Evolutionary conservation across 2,888 invertebrate species (phyloP).

Genomic region (Agriopis leucophaearia): DNA sequence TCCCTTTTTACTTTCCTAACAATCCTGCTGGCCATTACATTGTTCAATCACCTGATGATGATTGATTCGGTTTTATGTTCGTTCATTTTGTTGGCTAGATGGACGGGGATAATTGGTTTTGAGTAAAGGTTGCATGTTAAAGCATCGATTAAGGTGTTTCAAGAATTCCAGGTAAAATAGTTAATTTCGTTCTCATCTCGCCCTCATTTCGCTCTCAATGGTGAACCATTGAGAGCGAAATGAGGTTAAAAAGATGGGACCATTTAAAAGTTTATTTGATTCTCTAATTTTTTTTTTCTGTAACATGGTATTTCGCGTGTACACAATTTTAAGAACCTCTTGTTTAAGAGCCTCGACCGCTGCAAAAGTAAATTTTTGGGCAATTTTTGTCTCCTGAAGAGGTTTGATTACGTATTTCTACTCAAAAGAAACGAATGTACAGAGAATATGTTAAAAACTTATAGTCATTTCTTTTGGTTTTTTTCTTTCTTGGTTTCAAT

Average conservation of each 20-base stretch:
- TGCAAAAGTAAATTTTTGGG: too few relatives aligned
- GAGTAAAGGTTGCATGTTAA: conserved; percentile 36
- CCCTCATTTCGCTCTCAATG: too few relatives aligned
- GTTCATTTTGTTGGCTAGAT: conserved; percentile 48
- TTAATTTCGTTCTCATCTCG: too few relatives aligned
- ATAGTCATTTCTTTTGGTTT: too few relatives aligned
- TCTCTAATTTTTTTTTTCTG: not conserved
- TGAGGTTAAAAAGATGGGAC: conserved; percentile 5
- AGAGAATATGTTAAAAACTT: too few relatives aligned
- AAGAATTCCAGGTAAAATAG: conserved; percentile 55
- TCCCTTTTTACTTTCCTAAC: conserved; percentile 91
- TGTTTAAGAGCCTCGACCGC: too few relatives aligned
- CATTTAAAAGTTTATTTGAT: conserved; percentile 22
- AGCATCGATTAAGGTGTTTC: conserved; percentile 49
- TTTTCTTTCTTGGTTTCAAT: too few relatives aligned
- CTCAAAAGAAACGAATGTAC: too few relatives aligned
- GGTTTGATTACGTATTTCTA: too few relatives aligned
- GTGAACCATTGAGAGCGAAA: conserved; percentile 15
- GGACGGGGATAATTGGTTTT: conserved; percentile 42
- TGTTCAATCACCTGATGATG: conserved; percentile 72
- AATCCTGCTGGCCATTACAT: conserved; percentile 90
- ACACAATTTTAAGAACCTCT: too few relatives aligned
- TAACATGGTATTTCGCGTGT: too few relatives aligned
- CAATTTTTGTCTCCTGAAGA: too few relatives aligned
- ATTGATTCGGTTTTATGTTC: conserved; percentile 61